These are phyloP conservation scores for Hermodice carunculata DNA, from an alignment of 2,888 invertebrate species.

Conservation along the genomic window DNA sequence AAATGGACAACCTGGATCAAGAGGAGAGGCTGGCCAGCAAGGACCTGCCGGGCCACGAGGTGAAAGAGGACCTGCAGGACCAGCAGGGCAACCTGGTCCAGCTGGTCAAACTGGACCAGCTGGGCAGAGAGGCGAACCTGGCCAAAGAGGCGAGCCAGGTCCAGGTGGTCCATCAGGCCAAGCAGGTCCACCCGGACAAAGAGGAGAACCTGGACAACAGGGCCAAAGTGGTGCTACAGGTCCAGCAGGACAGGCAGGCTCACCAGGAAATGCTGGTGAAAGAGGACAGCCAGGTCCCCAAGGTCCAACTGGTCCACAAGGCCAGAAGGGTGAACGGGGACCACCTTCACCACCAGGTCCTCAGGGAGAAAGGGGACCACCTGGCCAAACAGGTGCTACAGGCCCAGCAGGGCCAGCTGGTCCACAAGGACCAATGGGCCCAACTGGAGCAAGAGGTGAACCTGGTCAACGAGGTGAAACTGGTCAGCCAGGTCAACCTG, in stretches of 20 bases:
- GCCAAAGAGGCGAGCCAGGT: constrained; percentile 22
- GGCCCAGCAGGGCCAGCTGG: constrained; percentile 50
- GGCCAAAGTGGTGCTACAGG: constrained; percentile 19
- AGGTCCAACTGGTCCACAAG: constrained; percentile 15
- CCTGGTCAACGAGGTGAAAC: constrained; percentile 24
- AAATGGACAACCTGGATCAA: constrained; percentile 18
- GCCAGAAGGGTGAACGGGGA: constrained; percentile 56
- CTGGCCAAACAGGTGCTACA: constrained; percentile 50
- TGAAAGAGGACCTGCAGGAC: no score
- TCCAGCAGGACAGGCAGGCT: constrained; percentile 26
- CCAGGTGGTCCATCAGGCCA: constrained; percentile 21
- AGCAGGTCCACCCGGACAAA: constrained; percentile 22
- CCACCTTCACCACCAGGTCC: constrained; percentile 61
- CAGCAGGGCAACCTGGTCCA: constrained; percentile 6
- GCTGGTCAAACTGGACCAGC: constrained; percentile 3
- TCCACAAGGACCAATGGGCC: neutral
- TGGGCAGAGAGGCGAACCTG: constrained; percentile 28
- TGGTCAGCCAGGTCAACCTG: constrained; percentile 12
- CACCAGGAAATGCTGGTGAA: constrained; percentile 8
- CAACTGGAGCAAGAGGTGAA: constrained; percentile 3
- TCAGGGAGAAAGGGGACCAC: constrained; percentile 41
- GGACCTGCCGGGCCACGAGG: constrained; percentile 20
- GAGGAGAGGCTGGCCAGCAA: neutral
- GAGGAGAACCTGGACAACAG: constrained; percentile 31
- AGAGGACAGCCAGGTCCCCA: neutral